Conservation (phyloP, 2,797 vertebrate species). For the Choloepus didactylus region DNA sequence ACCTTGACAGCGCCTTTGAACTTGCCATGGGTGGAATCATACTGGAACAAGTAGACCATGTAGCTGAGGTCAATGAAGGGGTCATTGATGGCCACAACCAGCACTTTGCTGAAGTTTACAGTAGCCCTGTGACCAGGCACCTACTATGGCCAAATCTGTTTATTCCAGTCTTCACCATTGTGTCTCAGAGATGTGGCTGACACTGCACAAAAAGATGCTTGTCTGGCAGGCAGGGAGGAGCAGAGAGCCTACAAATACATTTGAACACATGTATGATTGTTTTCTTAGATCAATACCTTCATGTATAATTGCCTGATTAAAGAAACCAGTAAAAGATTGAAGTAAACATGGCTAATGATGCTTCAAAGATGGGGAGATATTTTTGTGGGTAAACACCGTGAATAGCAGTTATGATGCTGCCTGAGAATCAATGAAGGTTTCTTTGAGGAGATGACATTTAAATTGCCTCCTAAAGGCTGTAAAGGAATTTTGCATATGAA, state of each 20-base stretch:
- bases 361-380: background rate
- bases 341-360: background rate
- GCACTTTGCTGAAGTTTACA: too few relatives aligned
- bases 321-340: background rate
- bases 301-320: background rate
- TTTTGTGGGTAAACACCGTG: background rate
- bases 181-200: too few relatives aligned
- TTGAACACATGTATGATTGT: background rate
- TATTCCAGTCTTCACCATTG: too few relatives aligned
- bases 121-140: too few relatives aligned
- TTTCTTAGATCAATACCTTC: background rate
- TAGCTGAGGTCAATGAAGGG: too few relatives aligned
- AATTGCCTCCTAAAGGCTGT: background rate
- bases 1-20: too few relatives aligned
- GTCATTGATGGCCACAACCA: too few relatives aligned
- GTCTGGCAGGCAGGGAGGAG: too few relatives aligned
- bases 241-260: background rate
- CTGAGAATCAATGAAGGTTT: background rate
- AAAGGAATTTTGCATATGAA: background rate
- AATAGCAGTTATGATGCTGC: background rate
- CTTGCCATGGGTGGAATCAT: too few relatives aligned
- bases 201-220: too few relatives aligned
- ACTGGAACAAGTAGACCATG: too few relatives aligned
- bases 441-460: background rate
- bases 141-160: too few relatives aligned